Conservation (phyloP, 2,113 vertebrate genomes). For the Takifugu flavidus region DNA sequence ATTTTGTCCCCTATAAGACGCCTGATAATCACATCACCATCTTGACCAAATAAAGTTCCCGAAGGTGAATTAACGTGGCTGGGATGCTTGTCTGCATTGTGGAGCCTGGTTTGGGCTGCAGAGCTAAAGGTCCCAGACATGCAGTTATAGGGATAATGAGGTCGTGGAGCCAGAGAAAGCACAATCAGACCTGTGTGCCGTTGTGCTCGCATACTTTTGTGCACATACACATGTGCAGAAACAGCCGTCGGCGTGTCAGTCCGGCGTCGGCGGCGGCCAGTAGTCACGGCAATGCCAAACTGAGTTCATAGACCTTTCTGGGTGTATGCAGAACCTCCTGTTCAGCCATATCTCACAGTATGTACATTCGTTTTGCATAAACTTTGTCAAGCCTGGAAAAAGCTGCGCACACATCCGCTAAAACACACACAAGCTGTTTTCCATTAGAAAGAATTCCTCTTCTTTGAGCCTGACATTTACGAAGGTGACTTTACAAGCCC, state of each 20-base stretch:
- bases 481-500: constrained; percentile 40
- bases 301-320: constrained; percentile 14
- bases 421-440: constrained; percentile 25
- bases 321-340: constrained; percentile 2
- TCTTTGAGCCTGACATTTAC: constrained; percentile 29
- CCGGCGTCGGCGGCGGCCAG: constrained; percentile 21
- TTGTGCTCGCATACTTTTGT: constrained; percentile 23
- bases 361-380: constrained; percentile 2
- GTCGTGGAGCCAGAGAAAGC: constrained; percentile 54
- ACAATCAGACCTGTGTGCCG: constrained; percentile 62
- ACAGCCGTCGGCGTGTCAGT: constrained; percentile 25
- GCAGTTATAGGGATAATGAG: constrained; percentile 65
- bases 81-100: constrained; percentile 55
- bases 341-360: neutral
- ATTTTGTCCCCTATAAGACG: neutral
- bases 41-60: constrained; percentile 34
- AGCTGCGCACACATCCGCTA: constrained; percentile 22
- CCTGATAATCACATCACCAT: constrained; percentile 10
- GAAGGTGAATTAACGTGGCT: constrained; percentile 39
- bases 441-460: constrained; percentile 30
- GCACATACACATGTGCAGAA: constrained; percentile 1
- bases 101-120: constrained; percentile 31
- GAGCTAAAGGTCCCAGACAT: constrained; percentile 61
- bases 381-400: constrained; percentile 23
- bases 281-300: constrained; percentile 10